Evolutionary conservation across 1,140 invertebrate species (phyloP).

Genomic region (Orchestia grillus): DNA sequence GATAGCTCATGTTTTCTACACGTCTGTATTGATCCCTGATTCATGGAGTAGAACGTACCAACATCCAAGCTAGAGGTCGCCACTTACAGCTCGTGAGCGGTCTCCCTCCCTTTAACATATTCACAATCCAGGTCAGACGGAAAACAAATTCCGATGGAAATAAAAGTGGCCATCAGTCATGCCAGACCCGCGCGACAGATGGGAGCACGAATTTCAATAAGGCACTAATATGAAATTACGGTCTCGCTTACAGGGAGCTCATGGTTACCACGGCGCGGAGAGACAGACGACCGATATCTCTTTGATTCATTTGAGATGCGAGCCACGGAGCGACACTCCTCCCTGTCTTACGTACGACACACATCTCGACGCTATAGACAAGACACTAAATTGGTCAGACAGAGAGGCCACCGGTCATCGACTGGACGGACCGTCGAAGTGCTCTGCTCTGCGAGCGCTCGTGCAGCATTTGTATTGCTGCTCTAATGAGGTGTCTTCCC

Average conservation of each 20-base stretch:
- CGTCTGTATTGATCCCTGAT: neutral
- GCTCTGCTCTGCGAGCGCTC: neutral
- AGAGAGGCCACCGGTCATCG: neutral
- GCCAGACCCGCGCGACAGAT: neutral
- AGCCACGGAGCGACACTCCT: neutral
- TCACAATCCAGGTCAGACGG: neutral
- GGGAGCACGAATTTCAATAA: neutral
- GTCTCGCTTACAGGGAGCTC: neutral
- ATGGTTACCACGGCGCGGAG: neutral
- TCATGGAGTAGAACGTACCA: neutral
- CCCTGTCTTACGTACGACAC: conserved; percentile 44
- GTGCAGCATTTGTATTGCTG: neutral
- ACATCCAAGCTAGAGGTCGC: neutral
- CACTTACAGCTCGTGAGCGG: neutral
- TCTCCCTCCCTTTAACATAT: neutral
- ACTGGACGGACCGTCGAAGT: no score
- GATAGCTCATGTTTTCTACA: neutral
- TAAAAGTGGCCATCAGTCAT: neutral
- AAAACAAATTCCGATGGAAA: neutral
- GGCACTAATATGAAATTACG: neutral
- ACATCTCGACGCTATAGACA: neutral
- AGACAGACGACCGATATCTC: neutral
- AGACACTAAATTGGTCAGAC: neutral
- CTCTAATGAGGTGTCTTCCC: neutral
- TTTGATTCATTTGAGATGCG: conserved; percentile 18